Evolutionary conservation across 2,113 vertebrate genomes (phyloP), one percentile per base, ranked within the genome.

Genomic region (Enhydra lutris): DNA sequence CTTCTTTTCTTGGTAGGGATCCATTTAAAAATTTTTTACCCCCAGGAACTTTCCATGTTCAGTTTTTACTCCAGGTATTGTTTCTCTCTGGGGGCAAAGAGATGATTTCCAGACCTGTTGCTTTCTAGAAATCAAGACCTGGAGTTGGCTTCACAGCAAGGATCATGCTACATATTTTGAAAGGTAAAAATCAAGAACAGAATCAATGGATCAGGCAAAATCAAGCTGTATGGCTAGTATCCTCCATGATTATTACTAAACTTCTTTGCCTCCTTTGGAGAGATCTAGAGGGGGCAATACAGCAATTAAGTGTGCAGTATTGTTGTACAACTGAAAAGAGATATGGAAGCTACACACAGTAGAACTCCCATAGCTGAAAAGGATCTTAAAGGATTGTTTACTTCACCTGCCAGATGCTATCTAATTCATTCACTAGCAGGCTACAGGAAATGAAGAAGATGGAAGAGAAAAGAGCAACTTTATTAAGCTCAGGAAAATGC

Each of bases 401-500:
- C 14, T 78, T 92, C 59, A 57, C 73, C 45, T 73, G 67, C 73
- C 80, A 63, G 42, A 45, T 78, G 65, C 92, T 81, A 80, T 50
- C 63, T 47, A 97, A 89, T 96, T 94, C n/a, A 78, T 87, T 91
- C 31, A 20, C 45, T 55, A 80, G 39, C 61, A 93, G 59, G 14
- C 74, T 91, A 79, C 3, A 55, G 45, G 76, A 97, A 90, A 94
- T 80, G 76, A 90, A 87, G n/a, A 93, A 31, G 20, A 67, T 42
- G 29, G 42, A 80, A 89, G 55, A 81, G 55, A 39, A 85, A 89
- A 96, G 73, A 73, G 4, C 42, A 78, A 89, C 57, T 61, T 92
- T 65, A 83, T 78, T 52, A 89, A 87, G 47, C 92, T 94, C 63
- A 87, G 65, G 83, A 86, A 97, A 96, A 86, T 69, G 14, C 55